Conservation (phyloP, 2,888 invertebrate species). For the Drosophila percnosoma region DNA sequence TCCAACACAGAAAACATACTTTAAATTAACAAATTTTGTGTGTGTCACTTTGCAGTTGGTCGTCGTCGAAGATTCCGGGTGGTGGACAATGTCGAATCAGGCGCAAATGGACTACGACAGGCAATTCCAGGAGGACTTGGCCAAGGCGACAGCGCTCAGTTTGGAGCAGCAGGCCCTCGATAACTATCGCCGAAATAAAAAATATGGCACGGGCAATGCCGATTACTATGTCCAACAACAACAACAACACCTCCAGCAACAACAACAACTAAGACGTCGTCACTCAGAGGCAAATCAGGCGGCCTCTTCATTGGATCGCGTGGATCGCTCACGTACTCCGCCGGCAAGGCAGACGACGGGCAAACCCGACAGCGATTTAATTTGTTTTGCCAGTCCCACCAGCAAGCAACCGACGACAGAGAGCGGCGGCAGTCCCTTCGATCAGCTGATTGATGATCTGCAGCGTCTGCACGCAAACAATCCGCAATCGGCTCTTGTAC, state of each 20-base stretch:
- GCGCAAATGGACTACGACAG: slow-evolving; percentile 89
- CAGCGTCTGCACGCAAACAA: slow-evolving; percentile 84
- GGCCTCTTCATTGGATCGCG: slow-evolving; percentile 12
- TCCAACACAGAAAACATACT: slow-evolving; percentile 47
- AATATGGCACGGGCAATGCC: slow-evolving; percentile 82
- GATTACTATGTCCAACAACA: slow-evolving; percentile 59
- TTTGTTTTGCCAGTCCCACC: slow-evolving; percentile 90
- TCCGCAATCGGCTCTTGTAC: slow-evolving; percentile 72
- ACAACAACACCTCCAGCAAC: slow-evolving; percentile 24
- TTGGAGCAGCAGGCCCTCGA: slow-evolving; percentile 94
- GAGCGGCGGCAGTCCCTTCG: slow-evolving; percentile 81
- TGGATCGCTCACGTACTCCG: slow-evolving; percentile 75
- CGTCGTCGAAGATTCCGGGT: slow-evolving; percentile 33
- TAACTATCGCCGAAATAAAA: slow-evolving; percentile 88
- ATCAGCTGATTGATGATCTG: slow-evolving; percentile 87
- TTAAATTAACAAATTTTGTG: slow-evolving; percentile 16
- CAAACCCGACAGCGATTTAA: slow-evolving; percentile 87
- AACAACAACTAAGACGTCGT: slow-evolving; percentile 66
- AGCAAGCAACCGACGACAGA: slow-evolving; percentile 82
- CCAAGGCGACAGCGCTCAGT: slow-evolving; percentile 94
- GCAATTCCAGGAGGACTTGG: slow-evolving; percentile 94
- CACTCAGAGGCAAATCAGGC: slow-evolving; percentile 72
- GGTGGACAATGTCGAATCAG: slow-evolving; percentile 82
- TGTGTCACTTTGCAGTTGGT: slow-evolving; percentile 39
- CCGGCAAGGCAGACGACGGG: slow-evolving; percentile 52